Conservation (phyloP, 1,140 invertebrate species). For the Tachypleus tridentatus region DNA sequence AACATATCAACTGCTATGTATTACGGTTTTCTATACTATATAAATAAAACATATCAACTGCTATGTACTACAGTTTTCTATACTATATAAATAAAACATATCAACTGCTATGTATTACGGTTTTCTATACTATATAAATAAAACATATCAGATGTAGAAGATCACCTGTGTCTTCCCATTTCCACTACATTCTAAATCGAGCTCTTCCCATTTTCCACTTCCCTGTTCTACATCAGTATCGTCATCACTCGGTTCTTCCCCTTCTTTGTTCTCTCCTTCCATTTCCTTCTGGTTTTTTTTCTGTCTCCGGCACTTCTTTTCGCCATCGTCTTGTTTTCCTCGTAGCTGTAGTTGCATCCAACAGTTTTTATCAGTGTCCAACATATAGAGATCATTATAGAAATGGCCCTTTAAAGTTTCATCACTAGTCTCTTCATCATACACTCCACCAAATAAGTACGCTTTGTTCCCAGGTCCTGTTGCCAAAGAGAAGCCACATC, state of each 20-base stretch:
- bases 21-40: too few relatives aligned
- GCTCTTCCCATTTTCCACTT: too few relatives aligned
- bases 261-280: constrained; percentile 23
- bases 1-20: too few relatives aligned
- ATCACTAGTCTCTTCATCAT: constrained; percentile 57
- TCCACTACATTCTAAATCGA: too few relatives aligned
- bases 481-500: constrained; percentile 50
- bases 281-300: constrained; percentile 21
- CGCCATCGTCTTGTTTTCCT: constrained; percentile 22
- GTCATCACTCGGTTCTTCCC: constrained; percentile 32
- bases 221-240: too few relatives aligned
- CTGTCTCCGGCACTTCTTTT: constrained; percentile 30
- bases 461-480: constrained; percentile 44
- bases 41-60: too few relatives aligned
- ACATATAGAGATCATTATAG: constrained; percentile 61
- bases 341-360: constrained; percentile 46
- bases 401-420: constrained; percentile 66
- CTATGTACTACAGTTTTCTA: too few relatives aligned
- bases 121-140: too few relatives aligned
- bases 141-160: too few relatives aligned
- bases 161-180: too few relatives aligned
- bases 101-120: too few relatives aligned
- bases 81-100: too few relatives aligned
- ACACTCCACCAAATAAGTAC: constrained; percentile 65
- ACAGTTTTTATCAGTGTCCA: constrained; percentile 59